phyloP scores from a whole-genome alignment of 2,797 vertebrate species.

The Leucoraja ocellata region DNA sequence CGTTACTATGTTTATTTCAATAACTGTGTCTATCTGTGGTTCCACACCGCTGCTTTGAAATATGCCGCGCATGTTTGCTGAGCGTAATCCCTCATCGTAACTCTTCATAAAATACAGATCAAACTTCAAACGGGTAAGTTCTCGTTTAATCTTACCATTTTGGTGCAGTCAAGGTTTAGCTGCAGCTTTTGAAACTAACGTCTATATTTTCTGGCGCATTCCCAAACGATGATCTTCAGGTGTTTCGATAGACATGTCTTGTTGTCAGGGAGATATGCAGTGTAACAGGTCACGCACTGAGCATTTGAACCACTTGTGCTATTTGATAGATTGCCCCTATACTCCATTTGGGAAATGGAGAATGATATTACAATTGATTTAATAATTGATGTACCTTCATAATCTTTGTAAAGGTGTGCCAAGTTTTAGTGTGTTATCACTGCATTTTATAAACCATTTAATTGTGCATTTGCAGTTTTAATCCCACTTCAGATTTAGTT shows the following conservation, averaged over 20 bases:
- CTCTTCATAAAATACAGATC: too few relatives aligned
- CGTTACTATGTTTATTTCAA: too few relatives aligned
- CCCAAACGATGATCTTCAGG: neutral
- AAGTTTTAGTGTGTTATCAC: neutral
- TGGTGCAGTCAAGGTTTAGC: neutral
- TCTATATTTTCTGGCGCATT: neutral
- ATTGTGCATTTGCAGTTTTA: too few relatives aligned
- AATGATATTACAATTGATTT: neutral
- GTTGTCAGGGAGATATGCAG: neutral
- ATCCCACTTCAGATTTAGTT: too few relatives aligned
- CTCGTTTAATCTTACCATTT: too few relatives aligned
- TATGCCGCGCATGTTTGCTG: too few relatives aligned
- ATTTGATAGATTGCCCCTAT: neutral
- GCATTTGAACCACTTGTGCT: neutral
- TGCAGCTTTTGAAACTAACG: neutral
- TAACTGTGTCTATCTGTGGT: too few relatives aligned
- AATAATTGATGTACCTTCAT: neutral
- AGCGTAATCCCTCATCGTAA: too few relatives aligned
- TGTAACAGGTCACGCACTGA: neutral
- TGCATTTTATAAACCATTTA: too few relatives aligned
- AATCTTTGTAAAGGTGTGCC: neutral
- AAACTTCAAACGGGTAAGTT: too few relatives aligned
- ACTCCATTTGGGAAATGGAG: neutral
- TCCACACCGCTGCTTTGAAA: too few relatives aligned
- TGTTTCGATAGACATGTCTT: neutral